These are phyloP conservation scores for Lepidurus couesii DNA, from an alignment of 1,140 invertebrate species.

Conservation along the genomic window DNA sequence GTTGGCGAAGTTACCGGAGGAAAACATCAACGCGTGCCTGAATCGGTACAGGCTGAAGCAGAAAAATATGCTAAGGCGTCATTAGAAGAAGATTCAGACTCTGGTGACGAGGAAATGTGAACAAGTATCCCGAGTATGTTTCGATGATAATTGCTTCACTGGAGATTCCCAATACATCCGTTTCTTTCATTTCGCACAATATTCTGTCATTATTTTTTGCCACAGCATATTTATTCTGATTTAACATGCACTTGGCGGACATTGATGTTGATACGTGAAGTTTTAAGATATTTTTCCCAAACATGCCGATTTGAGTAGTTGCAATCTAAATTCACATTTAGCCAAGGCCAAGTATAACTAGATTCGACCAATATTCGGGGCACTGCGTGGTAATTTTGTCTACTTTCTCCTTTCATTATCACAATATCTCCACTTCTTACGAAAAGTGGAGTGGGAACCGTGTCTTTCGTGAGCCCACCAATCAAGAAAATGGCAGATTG, in stretches of 20 bases:
- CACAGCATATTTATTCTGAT: not conserved
- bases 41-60: conserved; percentile 59
- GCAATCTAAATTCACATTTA: not conserved
- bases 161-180: not conserved
- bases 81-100: conserved; percentile 76
- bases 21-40: conserved; percentile 64
- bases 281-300: conserved; percentile 24
- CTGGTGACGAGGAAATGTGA: conserved; percentile 62
- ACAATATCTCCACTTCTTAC: conserved; percentile 73
- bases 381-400: conserved; percentile 67
- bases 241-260: conserved; percentile 33
- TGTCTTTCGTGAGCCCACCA: conserved; percentile 60
- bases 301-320: conserved; percentile 13
- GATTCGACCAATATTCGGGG: conserved; percentile 28
- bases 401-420: conserved; percentile 68
- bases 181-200: not conserved
- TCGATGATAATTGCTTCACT: conserved; percentile 3
- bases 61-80: conserved; percentile 73
- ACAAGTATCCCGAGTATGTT: conserved; percentile 5
- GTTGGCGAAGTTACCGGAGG: conserved; percentile 77
- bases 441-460: conserved; percentile 59
- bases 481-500: conserved; percentile 79
- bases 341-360: not conserved
- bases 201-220: not conserved
- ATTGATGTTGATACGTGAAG: conserved; percentile 34